Percentiles rank a stretch among this genome's conserved stretches.
These are phyloP conservation scores for Pipistrellus pygmaeus DNA, from an alignment of 2,797 vertebrate species.

Conservation along the genomic window DNA sequence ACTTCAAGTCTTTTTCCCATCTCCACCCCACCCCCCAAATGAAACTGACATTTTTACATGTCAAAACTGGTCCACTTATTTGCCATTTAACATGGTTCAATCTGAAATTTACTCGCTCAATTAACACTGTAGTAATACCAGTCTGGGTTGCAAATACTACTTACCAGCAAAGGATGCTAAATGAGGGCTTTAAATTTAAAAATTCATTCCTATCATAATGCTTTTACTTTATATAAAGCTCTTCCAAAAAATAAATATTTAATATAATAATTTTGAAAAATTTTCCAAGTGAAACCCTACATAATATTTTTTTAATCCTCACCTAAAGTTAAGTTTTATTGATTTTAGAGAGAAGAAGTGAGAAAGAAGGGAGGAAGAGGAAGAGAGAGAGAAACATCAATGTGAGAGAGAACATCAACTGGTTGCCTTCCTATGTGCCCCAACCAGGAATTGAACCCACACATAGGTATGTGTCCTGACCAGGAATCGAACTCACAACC, in stretches of 20 bases:
- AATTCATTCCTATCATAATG: neutral
- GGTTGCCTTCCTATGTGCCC: neutral
- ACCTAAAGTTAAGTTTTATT: neutral
- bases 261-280: slow-evolving; percentile 23
- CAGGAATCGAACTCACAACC: neutral
- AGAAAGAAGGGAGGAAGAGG: neutral
- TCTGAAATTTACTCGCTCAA: neutral
- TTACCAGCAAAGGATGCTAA: neutral
- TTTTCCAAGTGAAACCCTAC: slow-evolving; percentile 47
- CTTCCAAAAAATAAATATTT: slow-evolving; percentile 12
- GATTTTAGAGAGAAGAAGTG: neutral
- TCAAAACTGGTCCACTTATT: neutral
- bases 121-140: neutral
- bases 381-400: neutral
- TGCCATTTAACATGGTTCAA: slow-evolving; percentile 1
- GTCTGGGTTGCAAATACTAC: neutral
- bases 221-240: slow-evolving; percentile 24
- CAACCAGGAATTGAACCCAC: neutral
- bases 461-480: neutral
- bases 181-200: slow-evolving; percentile 39
- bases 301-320: neutral
- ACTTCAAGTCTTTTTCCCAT: slow-evolving; percentile 13
- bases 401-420: neutral
- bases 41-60: neutral
- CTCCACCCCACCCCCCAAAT: neutral